Evolutionary conservation across 2,888 invertebrate genomes (phyloP), one percentile per base, ranked within the genome.

Genomic region (Rhyacophila evoluta): DNA sequence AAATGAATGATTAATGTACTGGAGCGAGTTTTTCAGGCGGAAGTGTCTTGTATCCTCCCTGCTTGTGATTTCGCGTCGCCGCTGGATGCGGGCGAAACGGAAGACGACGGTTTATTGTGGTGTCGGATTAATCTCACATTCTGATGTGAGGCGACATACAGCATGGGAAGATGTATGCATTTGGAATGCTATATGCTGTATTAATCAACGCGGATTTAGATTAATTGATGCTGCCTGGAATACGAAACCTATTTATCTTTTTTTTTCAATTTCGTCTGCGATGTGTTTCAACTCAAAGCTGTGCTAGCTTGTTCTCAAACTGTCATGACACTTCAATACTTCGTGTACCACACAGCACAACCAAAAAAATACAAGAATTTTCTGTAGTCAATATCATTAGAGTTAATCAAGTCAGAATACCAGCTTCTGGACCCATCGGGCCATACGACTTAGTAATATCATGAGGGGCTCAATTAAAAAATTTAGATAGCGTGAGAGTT

Each of bases 1-100:
- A 55, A 55, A 55, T 10, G 55, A 19, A 19, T 55, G 55, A 55
- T 55, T 55, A 55, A 55, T 55, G 55, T 55, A 55, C 55, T 55
- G 15, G 19, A 55, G 19, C 2, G 19, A 15, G 8, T 55, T 25
- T 55, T 25, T 10, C 25, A 55, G 19, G 55, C 55, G 55, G 55
- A 55, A 55, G 19, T 55, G 25, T 25, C 55, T 19, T 55, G 19
- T 25, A 19, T 55, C 55, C 15, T 19, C 55, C 15, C 19, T 15
- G 8, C 1, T 19, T 10, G 19, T 25, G 8, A 25, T 55, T 55
- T 19, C 15, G 19, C 10, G 25, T 19, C 25, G 1, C 55, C 6
- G 4, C 25, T 2, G 15, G 19, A 19, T 55, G 55, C 25, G 55
- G 55, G 25, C 25, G 55, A 55, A 55, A 55, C 55, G 55, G 55